Evolutionary conservation across 2,113 vertebrate genomes (phyloP), one percentile per base, ranked within the genome.

Genomic region (Eptatretus burgeri): DNA sequence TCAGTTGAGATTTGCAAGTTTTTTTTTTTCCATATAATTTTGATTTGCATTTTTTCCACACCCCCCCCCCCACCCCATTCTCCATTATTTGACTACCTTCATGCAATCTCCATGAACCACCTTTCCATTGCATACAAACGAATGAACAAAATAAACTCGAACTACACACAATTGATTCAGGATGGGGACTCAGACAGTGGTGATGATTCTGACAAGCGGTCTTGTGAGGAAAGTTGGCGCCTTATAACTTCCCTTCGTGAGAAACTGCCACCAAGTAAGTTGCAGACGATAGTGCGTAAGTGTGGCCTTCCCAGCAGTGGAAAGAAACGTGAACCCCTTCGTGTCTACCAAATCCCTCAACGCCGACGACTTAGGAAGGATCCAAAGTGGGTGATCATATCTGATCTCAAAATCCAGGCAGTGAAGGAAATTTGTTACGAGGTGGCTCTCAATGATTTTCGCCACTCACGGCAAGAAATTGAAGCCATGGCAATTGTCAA

Each of bases 141-240:
- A 41, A 41, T 41, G 27, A 41, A 41, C 27, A 41, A 41, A 41
- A 41, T 41, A 41, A 41, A 41, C 27, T 41, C 27, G 27, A 41
- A 41, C 3, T 41, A 7, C 27, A 41, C 27, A 41, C 27, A 41
- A 41, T 41, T 41, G 27, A 41, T 77, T 77, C 95, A 98, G 91
- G 91, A 98, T 73, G 89, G 86, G 75, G 91, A 98, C 78, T 98
- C 91, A 81, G 91, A 98, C 87, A 98, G 91, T 87, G 91, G 91
- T 70, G 91, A 98, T 79, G 91, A 98, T 80, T 98, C 91, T 75
- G 91, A 98, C 85, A 95, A 91, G 83, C 82, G 91, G 73, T 96
- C 91, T 72, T 98, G 91, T 68, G 91, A 98, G 73, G 91, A 98
- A 76, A 98, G 91, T 79, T 98, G 91, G 91, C 86, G 87, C 77